Evolutionary conservation across 2,888 invertebrate genomes (phyloP).

Genomic region (Troides oblongomaculatus): DNA sequence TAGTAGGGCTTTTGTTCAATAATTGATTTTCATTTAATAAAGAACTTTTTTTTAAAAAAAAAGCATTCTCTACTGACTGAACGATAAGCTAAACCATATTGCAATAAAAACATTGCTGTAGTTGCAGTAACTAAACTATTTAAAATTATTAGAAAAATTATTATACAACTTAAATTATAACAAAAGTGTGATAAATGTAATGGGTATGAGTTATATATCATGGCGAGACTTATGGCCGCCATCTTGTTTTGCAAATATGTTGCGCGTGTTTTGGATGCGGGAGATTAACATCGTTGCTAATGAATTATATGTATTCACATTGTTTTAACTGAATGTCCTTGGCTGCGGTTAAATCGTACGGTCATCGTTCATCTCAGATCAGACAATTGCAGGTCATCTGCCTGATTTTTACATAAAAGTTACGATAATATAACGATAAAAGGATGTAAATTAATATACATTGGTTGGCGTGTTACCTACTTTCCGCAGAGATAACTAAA

Average conservation of each 20-base stretch:
- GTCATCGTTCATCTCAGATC: constrained; percentile 66
- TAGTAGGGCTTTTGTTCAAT: too few species aligned
- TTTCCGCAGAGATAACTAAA: too few species aligned
- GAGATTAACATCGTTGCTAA: constrained; percentile 40
- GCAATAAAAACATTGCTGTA: too few species aligned
- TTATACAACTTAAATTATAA: not conserved
- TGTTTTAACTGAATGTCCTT: constrained; percentile 67
- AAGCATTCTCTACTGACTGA: too few species aligned
- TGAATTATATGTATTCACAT: constrained; percentile 62
- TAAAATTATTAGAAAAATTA: not conserved
- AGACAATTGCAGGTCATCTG: constrained; percentile 61
- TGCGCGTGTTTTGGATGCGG: constrained; percentile 36
- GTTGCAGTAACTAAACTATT: too few species aligned
- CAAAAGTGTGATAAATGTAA: not conserved
- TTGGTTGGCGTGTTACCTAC: not conserved
- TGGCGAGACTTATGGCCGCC: constrained; percentile 43
- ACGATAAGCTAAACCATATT: too few species aligned
- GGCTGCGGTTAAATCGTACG: constrained; percentile 57
- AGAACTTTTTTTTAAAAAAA: too few species aligned
- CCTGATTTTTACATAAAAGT: constrained; percentile 48
- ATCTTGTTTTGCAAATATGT: constrained; percentile 27
- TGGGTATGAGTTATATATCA: constrained; percentile 41
- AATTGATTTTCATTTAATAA: too few species aligned
- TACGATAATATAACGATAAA: constrained; percentile 6
- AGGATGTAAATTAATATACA: not conserved